phyloP scores from a whole-genome alignment of 1,140 invertebrate species.

The Temnothorax curvispinosus region DNA sequence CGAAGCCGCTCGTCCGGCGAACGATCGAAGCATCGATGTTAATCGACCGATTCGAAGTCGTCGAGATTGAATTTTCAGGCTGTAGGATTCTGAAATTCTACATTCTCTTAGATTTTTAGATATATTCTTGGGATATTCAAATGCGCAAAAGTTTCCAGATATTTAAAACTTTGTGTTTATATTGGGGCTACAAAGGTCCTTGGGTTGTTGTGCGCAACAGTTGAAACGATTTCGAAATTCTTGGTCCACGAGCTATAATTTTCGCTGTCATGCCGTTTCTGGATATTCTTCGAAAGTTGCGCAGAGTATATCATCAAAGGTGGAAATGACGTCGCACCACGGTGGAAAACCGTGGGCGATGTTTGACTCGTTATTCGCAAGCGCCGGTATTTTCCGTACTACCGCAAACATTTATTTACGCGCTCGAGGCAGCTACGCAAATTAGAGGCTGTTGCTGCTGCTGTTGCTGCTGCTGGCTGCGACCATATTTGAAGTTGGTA shows the following conservation, averaged over 20 bases:
- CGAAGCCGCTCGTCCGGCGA: background rate
- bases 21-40: background rate
- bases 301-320: background rate
- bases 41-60: background rate
- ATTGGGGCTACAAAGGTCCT: background rate
- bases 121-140: background rate
- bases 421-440: conserved; percentile 46
- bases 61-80: background rate
- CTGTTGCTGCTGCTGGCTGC: conserved; percentile 3
- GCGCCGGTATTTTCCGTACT: conserved; percentile 20
- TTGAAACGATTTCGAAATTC: conserved; percentile 6
- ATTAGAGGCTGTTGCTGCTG: conserved; percentile 29
- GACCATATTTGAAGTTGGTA: conserved; percentile 60
- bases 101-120: background rate
- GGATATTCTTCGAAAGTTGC: conserved; percentile 9
- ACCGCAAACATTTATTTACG: conserved; percentile 58
- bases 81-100: background rate
- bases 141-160: background rate
- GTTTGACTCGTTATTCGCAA: conserved; percentile 50
- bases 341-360: conserved; percentile 30
- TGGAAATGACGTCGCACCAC: conserved; percentile 10
- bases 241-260: background rate
- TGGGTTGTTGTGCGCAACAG: background rate
- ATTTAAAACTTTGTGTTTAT: background rate
- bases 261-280: background rate